Evolutionary conservation across 2,797 vertebrate genomes (phyloP).

Genomic region (Coregonus suidteri): DNA sequence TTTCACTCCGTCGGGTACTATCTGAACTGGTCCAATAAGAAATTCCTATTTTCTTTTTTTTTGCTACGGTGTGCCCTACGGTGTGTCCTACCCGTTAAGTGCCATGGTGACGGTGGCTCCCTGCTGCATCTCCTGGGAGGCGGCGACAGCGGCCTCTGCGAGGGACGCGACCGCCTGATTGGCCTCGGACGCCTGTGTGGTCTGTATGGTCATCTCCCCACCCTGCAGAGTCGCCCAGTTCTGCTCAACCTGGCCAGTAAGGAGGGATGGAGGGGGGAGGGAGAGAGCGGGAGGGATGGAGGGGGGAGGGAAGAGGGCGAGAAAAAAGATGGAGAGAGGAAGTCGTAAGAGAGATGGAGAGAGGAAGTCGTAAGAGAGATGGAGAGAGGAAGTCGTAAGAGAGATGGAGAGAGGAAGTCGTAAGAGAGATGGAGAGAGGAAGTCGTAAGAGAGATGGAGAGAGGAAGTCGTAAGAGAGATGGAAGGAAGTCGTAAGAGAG

Average conservation of each 20-base stretch:
- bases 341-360: not conserved
- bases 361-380: not conserved
- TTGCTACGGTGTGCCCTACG: not conserved
- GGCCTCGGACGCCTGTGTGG: constrained; percentile 94
- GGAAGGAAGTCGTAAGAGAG: not conserved
- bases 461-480: not conserved
- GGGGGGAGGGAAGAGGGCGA: not conserved
- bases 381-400: not conserved
- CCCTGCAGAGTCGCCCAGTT: constrained; percentile 96
- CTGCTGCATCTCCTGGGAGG: constrained; percentile 92
- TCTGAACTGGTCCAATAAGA: too few species aligned
- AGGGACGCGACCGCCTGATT: constrained; percentile 94
- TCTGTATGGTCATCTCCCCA: constrained; percentile 98
- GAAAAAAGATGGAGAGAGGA: too few species aligned
- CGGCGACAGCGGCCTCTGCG: constrained; percentile 93
- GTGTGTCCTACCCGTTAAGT: constrained; percentile 87
- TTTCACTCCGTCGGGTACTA: not conserved
- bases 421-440: not conserved
- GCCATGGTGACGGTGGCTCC: constrained; percentile 98
- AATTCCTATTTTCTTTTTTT: too few species aligned
- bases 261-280: constrained; percentile 5
- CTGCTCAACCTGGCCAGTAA: constrained; percentile 83
- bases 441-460: not conserved
- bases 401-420: not conserved
- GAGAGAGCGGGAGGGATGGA: not conserved